Conservation (phyloP, 2,113 vertebrate species). For the Erpornis zantholeuca region DNA sequence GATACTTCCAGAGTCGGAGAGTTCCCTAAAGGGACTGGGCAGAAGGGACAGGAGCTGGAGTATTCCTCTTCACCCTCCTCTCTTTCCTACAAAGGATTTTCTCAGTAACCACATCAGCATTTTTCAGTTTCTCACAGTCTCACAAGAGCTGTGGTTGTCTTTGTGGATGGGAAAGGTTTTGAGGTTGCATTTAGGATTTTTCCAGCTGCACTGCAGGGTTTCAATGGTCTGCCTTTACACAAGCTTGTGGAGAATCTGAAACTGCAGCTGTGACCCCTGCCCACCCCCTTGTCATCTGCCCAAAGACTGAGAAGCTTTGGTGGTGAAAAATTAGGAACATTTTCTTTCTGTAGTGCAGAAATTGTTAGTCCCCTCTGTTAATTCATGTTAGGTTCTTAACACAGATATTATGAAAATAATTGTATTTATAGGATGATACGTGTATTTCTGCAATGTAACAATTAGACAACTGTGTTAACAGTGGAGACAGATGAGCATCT, state of each 20-base stretch:
- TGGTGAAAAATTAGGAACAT: neutral
- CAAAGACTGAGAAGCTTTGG: neutral
- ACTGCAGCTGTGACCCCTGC: slow-evolving; percentile 2
- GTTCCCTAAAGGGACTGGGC: neutral
- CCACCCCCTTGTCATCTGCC: neutral
- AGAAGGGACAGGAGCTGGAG: neutral
- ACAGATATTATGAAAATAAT: neutral
- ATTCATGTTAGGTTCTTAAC: neutral
- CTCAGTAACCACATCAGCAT: neutral
- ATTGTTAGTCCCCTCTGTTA: neutral
- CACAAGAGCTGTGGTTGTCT: neutral
- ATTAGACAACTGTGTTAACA: neutral
- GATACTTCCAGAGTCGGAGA: neutral
- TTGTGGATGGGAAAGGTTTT: slow-evolving; percentile 8
- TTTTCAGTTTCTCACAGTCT: slow-evolving; percentile 10
- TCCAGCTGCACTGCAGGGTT: neutral
- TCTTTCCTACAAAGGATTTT: neutral
- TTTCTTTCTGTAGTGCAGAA: neutral
- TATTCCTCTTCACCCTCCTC: neutral
- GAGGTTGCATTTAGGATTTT: slow-evolving; percentile 31
- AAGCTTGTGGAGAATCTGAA: neutral
- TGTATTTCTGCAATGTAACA: neutral
- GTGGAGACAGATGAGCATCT: neutral
- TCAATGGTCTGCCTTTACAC: slow-evolving; percentile 1
- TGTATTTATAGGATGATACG: neutral